These are phyloP conservation scores for Gryllus longicercus DNA, from an alignment of 2,888 invertebrate genomes.

Conservation along the genomic window DNA sequence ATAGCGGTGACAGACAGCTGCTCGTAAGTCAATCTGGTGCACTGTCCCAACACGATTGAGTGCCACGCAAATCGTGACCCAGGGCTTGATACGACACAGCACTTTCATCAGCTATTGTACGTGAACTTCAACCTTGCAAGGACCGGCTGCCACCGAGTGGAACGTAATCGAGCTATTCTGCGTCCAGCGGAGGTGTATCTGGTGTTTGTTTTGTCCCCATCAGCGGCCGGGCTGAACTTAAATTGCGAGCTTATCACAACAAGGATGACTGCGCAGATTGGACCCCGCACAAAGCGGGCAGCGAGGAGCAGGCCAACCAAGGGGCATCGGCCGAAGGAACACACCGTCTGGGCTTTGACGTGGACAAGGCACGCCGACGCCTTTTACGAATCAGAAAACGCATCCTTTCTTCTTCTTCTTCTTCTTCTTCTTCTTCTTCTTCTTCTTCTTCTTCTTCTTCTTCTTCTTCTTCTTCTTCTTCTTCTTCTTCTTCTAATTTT, in stretches of 20 bases:
- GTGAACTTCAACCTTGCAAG: background rate
- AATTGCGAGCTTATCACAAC: constrained; percentile 8
- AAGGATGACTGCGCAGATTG: background rate
- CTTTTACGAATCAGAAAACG: too few relatives aligned
- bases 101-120: background rate
- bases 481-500: too few relatives aligned
- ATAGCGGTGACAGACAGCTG: too few relatives aligned
- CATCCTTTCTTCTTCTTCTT: too few relatives aligned
- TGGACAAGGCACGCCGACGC: too few relatives aligned
- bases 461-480: too few relatives aligned
- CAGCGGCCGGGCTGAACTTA: background rate
- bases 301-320: background rate
- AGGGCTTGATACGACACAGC: background rate
- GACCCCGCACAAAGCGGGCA: background rate
- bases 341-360: too few relatives aligned
- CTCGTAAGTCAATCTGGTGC: too few relatives aligned
- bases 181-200: background rate
- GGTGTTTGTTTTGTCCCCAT: constrained; percentile 11
- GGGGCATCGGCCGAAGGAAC: background rate
- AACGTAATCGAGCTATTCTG: background rate
- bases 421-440: too few relatives aligned
- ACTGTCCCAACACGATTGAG: background rate
- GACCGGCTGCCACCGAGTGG: background rate
- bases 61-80: background rate
- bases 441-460: too few relatives aligned